Evolutionary conservation across 2,797 vertebrate genomes (phyloP).

Genomic region (Gouania willdenowi): DNA sequence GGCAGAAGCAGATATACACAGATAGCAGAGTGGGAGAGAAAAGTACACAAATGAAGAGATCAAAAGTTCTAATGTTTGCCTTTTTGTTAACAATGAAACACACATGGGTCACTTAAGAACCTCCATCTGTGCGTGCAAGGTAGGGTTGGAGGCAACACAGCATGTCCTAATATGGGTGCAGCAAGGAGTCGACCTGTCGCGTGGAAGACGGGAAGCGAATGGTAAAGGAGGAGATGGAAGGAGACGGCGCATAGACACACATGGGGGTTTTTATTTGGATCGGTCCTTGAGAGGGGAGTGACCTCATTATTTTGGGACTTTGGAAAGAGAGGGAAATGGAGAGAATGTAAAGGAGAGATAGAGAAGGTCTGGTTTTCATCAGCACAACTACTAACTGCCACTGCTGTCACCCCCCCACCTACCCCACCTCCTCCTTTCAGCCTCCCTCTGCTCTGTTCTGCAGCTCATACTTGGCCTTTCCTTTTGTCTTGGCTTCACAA

Average conservation of each 20-base stretch:
- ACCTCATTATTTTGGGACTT: conserved; percentile 71
- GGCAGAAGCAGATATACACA: conserved; percentile 28
- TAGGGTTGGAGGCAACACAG: conserved; percentile 29
- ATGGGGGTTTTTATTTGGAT: conserved; percentile 63
- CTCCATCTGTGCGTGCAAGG: conserved; percentile 28
- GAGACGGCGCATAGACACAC: conserved; percentile 63
- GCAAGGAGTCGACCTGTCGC: conserved; percentile 64
- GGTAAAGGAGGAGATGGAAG: conserved; percentile 69
- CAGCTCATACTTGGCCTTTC: not conserved
- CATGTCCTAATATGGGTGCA: conserved; percentile 67
- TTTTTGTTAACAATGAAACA: conserved; percentile 50
- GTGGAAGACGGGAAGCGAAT: conserved; percentile 64
- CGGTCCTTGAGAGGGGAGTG: conserved; percentile 71
- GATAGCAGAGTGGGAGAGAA: conserved; percentile 16
- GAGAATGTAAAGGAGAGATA: conserved; percentile 60
- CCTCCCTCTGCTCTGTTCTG: conserved; percentile 8
- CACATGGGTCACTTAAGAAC: conserved; percentile 39
- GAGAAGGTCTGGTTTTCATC: conserved; percentile 69
- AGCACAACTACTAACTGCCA: conserved; percentile 62
- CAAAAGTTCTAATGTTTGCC: conserved; percentile 48
- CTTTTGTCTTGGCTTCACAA: conserved; percentile 3
- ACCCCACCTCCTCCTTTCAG: conserved; percentile 24
- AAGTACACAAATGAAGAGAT: conserved; percentile 27
- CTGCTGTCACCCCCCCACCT: conserved; percentile 54
- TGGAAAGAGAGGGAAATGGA: conserved; percentile 25